Conservation (phyloP, 2,888 invertebrate species). For the Protonemura montana region DNA sequence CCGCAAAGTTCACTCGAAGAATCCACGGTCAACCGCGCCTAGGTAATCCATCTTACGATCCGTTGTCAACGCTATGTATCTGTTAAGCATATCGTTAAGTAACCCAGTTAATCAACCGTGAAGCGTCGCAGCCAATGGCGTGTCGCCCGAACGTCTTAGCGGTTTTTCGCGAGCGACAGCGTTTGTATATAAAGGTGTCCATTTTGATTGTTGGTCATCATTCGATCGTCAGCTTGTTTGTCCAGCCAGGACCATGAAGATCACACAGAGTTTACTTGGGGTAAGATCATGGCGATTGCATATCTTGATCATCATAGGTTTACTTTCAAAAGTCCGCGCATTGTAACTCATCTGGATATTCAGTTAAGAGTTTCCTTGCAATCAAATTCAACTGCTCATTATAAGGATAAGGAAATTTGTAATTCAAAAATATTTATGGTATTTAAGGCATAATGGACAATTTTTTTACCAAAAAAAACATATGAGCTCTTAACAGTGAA, state of each 20-base stretch:
- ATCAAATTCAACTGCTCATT: no score
- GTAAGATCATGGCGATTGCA: constrained; percentile 23
- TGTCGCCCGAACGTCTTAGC: neutral
- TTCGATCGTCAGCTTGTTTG: constrained; percentile 8
- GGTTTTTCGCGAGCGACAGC: constrained; percentile 12
- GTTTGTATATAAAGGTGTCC: constrained; percentile 35
- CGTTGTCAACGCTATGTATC: neutral
- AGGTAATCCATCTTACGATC: neutral
- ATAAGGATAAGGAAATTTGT: no score
- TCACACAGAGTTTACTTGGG: constrained; percentile 20
- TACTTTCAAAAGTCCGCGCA: no score
- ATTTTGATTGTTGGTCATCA: neutral
- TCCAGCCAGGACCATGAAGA: constrained; percentile 19
- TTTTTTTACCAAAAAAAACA: no score
- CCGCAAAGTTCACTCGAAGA: neutral
- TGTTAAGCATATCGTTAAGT: neutral
- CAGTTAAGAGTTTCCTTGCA: no score
- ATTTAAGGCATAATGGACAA: no score
- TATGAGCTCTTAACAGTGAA: no score
- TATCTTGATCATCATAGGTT: no score
- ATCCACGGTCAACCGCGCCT: neutral
- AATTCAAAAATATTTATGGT: no score
- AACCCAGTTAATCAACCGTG: constrained; percentile 31
- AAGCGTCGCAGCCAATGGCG: neutral
- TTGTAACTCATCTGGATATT: no score